Evolutionary conservation across 2,113 vertebrate genomes (phyloP).

Genomic region (Bettongia penicillata): DNA sequence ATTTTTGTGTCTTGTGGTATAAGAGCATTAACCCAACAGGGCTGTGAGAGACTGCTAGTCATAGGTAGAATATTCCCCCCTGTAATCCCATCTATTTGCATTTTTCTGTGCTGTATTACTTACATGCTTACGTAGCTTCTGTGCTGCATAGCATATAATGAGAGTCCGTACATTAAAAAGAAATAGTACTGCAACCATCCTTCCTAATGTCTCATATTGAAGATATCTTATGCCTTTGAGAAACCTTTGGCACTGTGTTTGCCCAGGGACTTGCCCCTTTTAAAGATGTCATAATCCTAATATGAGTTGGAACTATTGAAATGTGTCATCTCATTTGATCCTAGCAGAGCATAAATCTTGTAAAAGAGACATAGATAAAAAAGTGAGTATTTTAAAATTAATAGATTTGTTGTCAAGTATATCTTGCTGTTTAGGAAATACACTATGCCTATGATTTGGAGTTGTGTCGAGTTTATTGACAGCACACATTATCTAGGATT

Average conservation of each 20-base stretch:
- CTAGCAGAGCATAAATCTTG: slow-evolving; percentile 15
- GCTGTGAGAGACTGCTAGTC: not conserved
- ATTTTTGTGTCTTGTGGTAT: slow-evolving; percentile 53
- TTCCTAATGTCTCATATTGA: slow-evolving; percentile 71
- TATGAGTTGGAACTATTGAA: slow-evolving; percentile 14
- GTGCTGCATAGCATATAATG: not conserved
- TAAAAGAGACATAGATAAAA: slow-evolving; percentile 26
- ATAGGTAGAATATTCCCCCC: not conserved
- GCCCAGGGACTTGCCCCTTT: slow-evolving; percentile 42
- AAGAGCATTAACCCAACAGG: not conserved
- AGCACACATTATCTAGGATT: slow-evolving; percentile 7
- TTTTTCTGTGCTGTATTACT: not conserved
- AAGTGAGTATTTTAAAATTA: slow-evolving; percentile 9
- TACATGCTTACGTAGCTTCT: not conserved
- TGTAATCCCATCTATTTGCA: not conserved
- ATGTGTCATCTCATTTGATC: slow-evolving; percentile 18
- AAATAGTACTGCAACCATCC: not conserved
- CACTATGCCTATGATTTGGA: not conserved
- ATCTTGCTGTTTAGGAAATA: slow-evolving; percentile 28
- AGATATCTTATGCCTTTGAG: slow-evolving; percentile 64
- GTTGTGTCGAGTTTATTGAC: slow-evolving; percentile 10
- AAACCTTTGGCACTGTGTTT: slow-evolving; percentile 51
- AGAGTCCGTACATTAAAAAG: not conserved
- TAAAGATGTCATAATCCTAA: not conserved
- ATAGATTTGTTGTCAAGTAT: slow-evolving; percentile 11